These are phyloP conservation scores for Flexamia atlantica DNA, from an alignment of 2,888 invertebrate genomes.

Conservation along the genomic window DNA sequence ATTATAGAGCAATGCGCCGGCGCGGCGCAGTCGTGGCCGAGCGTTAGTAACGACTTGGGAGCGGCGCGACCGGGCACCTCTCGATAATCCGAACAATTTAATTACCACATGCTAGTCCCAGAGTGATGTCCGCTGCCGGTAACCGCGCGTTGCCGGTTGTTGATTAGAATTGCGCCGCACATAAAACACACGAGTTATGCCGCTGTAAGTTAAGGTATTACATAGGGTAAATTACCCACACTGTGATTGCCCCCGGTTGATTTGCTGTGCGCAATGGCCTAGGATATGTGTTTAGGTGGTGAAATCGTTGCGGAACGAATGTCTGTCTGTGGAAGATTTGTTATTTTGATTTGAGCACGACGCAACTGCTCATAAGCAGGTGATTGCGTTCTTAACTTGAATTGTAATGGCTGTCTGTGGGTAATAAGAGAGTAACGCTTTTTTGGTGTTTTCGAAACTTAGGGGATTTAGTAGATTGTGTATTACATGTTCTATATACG, in stretches of 20 bases:
- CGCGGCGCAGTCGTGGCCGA: neutral
- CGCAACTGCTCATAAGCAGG: too few species aligned
- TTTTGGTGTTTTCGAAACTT: too few species aligned
- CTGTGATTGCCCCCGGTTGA: conserved; percentile 34
- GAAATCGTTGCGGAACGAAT: neutral
- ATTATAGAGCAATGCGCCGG: conserved; percentile 44
- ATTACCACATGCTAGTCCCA: conserved; percentile 17
- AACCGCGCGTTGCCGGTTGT: conserved; percentile 23
- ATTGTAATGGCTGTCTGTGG: too few species aligned
- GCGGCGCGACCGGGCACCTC: neutral
- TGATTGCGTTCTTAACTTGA: too few species aligned
- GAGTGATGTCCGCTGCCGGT: neutral
- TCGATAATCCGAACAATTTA: conserved; percentile 46
- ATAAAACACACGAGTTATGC: conserved; percentile 17
- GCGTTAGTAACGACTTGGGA: neutral
- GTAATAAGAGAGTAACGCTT: too few species aligned
- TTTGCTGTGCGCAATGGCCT: conserved; percentile 19
- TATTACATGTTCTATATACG: too few species aligned
- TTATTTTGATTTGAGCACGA: too few species aligned
- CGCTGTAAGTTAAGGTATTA: conserved; percentile 21
- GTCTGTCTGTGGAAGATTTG: too few species aligned
- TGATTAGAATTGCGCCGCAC: conserved; percentile 28
- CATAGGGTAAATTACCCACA: conserved; percentile 13
- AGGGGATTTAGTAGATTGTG: too few species aligned
- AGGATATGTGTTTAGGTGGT: neutral